Percentiles rank a stretch among this genome's conserved stretches.
These are phyloP conservation scores for Corvus moneduloides DNA, from an alignment of 2,113 vertebrate genomes.

Conservation along the genomic window DNA sequence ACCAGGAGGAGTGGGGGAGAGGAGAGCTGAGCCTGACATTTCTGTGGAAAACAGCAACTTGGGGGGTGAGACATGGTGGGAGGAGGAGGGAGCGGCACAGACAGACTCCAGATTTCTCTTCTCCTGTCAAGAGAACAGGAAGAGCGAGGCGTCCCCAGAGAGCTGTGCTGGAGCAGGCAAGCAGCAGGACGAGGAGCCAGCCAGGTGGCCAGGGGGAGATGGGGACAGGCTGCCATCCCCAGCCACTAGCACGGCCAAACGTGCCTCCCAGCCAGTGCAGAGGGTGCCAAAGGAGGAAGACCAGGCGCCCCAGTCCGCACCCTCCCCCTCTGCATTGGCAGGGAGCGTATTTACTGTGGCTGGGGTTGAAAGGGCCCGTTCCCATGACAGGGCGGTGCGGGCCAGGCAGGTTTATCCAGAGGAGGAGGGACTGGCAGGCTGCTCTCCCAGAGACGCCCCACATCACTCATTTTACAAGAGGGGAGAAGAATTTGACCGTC, in stretches of 20 bases:
- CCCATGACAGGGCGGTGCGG: slow-evolving; percentile 59
- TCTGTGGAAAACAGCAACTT: slow-evolving; percentile 50
- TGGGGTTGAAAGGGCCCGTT: slow-evolving; percentile 48
- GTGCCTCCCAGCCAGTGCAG: not conserved
- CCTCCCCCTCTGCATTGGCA: slow-evolving; percentile 44
- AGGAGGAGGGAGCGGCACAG: not conserved
- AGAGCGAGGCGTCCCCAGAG: not conserved
- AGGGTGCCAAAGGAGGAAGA: not conserved
- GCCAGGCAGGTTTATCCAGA: slow-evolving; percentile 70
- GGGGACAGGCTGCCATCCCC: not conserved
- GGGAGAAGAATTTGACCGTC: slow-evolving; percentile 72
- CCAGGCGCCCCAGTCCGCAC: accelerated
- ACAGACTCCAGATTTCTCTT: slow-evolving; percentile 54
- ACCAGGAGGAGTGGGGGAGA: slow-evolving; percentile 7
- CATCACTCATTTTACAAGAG: slow-evolving; percentile 69
- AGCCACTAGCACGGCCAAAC: not conserved
- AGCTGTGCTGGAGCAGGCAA: not conserved
- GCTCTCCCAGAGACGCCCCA: slow-evolving; percentile 62
- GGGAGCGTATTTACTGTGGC: slow-evolving; percentile 28
- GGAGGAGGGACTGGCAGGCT: slow-evolving; percentile 59
- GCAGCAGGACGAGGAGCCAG: not conserved
- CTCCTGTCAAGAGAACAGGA: slow-evolving; percentile 47
- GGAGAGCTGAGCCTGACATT: slow-evolving; percentile 40
- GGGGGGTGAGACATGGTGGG: slow-evolving; percentile 49
- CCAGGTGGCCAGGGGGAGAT: slow-evolving; percentile 1